These are phyloP conservation scores for Papilio glaucus DNA, from an alignment of 1,140 invertebrate species.

Conservation along the genomic window DNA sequence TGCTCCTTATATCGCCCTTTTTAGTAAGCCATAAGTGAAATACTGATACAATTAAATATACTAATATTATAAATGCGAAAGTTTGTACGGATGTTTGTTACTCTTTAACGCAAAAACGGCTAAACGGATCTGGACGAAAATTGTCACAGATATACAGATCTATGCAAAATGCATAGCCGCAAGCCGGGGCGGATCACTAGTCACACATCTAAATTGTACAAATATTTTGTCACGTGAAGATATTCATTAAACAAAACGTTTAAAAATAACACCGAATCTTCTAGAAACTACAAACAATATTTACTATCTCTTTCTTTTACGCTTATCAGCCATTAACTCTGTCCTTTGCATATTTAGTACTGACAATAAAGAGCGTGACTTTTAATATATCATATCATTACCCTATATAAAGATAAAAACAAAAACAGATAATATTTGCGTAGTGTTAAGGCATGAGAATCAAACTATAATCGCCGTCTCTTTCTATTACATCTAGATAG, in stretches of 20 bases:
- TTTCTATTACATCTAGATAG: neutral
- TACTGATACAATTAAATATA: no score
- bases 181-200: no score
- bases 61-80: no score
- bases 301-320: neutral
- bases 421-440: conserved; percentile 28
- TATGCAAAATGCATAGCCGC: no score
- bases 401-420: conserved; percentile 27
- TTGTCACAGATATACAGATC: no score
- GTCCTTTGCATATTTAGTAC: neutral
- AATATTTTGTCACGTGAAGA: neutral
- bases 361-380: neutral
- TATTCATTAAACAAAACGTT: neutral
- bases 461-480: neutral
- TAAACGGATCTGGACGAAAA: no score
- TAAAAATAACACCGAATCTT: neutral
- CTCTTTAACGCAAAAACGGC: no score
- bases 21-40: no score
- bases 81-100: no score
- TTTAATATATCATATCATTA: conserved; percentile 16
- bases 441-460: neutral
- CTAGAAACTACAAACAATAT: neutral
- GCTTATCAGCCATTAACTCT: conserved; percentile 2
- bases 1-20: no score
- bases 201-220: neutral